Evolutionary conservation across 35 echinoderm and acorn worm genomes (phyloP).

Genomic region (Heliocidaris tuberculata): DNA sequence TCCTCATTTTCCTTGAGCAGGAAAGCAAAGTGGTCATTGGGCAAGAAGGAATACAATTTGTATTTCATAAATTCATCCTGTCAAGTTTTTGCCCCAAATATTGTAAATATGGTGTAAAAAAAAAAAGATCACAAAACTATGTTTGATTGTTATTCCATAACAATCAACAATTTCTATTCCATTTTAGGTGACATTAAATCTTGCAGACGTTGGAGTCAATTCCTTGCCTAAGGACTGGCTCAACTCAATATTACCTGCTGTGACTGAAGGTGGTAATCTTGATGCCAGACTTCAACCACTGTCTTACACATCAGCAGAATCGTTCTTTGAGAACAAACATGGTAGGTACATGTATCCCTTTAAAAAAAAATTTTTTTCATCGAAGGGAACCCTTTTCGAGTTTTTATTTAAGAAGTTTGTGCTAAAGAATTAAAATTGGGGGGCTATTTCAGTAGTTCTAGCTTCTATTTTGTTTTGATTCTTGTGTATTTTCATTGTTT

Average conservation of each 20-base stretch:
- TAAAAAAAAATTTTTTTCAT: too few species aligned
- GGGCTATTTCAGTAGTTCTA: background rate
- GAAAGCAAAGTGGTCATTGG: too few species aligned
- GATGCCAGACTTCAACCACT: background rate
- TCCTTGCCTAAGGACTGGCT: slow-evolving; percentile 48
- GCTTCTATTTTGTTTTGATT: background rate
- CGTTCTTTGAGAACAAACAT: slow-evolving; percentile 80
- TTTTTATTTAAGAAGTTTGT: too few species aligned
- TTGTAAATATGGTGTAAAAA: background rate
- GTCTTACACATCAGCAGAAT: slow-evolving; percentile 59
- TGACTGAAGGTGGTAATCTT: background rate
- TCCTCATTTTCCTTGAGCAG: too few species aligned
- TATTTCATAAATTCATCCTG: too few species aligned
- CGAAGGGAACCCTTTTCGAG: too few species aligned
- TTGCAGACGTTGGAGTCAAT: slow-evolving; percentile 52
- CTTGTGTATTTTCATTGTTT: too few species aligned
- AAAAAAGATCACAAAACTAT: too few species aligned
- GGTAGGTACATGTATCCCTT: slow-evolving; percentile 6
- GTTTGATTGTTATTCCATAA: background rate
- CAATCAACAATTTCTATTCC: background rate
- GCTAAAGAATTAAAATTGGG: background rate
- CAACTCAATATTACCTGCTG: slow-evolving; percentile 26
- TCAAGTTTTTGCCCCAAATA: too few species aligned
- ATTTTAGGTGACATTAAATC: slow-evolving; percentile 50
- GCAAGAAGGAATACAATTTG: too few species aligned